phyloP scores from a whole-genome alignment of 1,140 invertebrate species.

The Tribolium madens region DNA sequence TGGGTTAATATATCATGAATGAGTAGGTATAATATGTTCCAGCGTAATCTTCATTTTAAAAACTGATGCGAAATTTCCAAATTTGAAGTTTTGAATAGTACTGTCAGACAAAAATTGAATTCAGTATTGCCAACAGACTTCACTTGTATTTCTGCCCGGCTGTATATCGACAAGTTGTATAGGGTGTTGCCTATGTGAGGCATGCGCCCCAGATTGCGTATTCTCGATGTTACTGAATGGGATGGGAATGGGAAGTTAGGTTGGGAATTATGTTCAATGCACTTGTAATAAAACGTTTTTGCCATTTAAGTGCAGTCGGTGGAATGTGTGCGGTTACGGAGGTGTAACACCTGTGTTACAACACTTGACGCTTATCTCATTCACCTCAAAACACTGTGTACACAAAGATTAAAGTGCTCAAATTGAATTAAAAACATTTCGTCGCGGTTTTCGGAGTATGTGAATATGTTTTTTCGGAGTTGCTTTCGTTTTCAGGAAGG shows the following conservation, averaged over 20 bases:
- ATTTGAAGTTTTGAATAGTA: too few relatives aligned
- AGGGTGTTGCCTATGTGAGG: slow-evolving; percentile 4
- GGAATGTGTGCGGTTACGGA: slow-evolving; percentile 8
- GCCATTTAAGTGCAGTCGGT: neutral
- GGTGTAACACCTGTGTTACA: slow-evolving; percentile 12
- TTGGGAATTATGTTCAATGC: slow-evolving; percentile 13
- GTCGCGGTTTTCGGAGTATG: neutral
- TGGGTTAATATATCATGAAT: too few relatives aligned
- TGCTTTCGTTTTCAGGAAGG: slow-evolving; percentile 7
- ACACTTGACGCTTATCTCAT: neutral
- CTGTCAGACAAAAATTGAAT: too few relatives aligned
- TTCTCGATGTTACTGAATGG: neutral
- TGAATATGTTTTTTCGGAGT: slow-evolving; percentile 11
- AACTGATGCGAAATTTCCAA: too few relatives aligned
- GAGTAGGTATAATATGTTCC: too few relatives aligned
- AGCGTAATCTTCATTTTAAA: too few relatives aligned
- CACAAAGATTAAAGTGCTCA: neutral
- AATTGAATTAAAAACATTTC: neutral
- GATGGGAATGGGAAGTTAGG: slow-evolving; percentile 28
- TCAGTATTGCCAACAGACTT: too few relatives aligned
- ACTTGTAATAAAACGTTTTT: slow-evolving; percentile 15
- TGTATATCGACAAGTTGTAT: neutral
- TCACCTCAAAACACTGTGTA: slow-evolving; percentile 3
- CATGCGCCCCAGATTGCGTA: neutral
- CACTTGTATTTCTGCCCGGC: too few relatives aligned